Conservation (phyloP, 2,113 vertebrate species). For the Tachysurus fulvidraco region DNA sequence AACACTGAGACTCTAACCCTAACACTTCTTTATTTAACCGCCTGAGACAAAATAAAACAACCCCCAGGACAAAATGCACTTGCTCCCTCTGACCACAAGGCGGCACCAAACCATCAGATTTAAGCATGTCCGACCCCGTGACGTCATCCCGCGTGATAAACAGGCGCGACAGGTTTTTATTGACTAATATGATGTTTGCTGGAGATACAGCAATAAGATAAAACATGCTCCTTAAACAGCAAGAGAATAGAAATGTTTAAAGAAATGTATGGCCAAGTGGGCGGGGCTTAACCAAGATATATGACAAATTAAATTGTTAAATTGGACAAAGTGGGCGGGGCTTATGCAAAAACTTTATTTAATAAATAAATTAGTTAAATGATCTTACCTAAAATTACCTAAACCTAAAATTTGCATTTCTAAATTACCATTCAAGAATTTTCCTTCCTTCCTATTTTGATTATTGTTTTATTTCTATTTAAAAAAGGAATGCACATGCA, state of each 20-base stretch:
- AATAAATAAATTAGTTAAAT: no score
- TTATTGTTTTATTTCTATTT: background rate
- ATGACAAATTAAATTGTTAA: no score
- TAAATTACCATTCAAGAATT: no score
- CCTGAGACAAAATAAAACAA: background rate
- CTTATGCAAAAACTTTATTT: no score
- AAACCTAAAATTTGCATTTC: no score
- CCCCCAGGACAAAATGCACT: background rate
- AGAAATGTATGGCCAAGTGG: no score
- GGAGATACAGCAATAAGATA: background rate
- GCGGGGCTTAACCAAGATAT: no score
- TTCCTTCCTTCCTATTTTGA: background rate
- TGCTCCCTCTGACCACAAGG: constrained; percentile 20
- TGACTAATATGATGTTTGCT: background rate
- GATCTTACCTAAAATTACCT: no score
- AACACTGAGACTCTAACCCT: background rate
- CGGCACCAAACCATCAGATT: background rate
- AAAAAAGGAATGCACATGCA: background rate
- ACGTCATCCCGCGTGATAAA: background rate
- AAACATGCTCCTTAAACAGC: background rate
- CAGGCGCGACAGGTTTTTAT: background rate
- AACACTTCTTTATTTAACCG: no score
- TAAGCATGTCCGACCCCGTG: no score
- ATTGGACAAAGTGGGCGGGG: no score
- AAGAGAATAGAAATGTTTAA: no score